Percentiles rank a stretch among this genome's conserved stretches.
Evolutionary conservation across 30 jellyfish, hydroid and myxozoan genomes (phyloP).

Genomic region (Aurelia aurita): DNA sequence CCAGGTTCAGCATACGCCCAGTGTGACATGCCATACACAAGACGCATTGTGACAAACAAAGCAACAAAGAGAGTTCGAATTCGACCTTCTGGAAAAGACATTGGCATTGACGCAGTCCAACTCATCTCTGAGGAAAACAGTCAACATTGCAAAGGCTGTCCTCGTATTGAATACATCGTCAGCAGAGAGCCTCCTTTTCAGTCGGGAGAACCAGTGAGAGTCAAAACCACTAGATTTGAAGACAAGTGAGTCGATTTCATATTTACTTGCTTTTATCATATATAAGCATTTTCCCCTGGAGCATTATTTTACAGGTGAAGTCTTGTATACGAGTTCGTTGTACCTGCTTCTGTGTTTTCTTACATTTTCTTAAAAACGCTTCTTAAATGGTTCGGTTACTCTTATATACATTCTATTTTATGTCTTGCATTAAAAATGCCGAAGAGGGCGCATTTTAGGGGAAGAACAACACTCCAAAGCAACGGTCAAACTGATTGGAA

Average conservation of each 20-base stretch:
- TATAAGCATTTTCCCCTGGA: too few species aligned
- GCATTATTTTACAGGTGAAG: too few species aligned
- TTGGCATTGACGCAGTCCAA: slow-evolving; percentile 94
- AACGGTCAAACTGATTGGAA: too few species aligned
- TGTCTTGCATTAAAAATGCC: too few species aligned
- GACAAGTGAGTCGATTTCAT: slow-evolving; percentile 55
- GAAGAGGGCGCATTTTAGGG: too few species aligned
- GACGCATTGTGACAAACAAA: slow-evolving; percentile 49
- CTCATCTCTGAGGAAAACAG: slow-evolving; percentile 73
- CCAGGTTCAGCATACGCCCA: slow-evolving; percentile 83
- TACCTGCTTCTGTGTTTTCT: too few species aligned
- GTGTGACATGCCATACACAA: slow-evolving; percentile 88
- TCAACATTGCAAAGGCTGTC: slow-evolving; percentile 71
- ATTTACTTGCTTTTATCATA: too few species aligned
- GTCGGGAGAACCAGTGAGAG: slow-evolving; percentile 28
- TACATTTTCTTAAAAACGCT: too few species aligned
- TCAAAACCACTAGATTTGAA: slow-evolving; percentile 4
- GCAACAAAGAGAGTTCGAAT: slow-evolving; percentile 58
- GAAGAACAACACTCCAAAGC: too few species aligned
- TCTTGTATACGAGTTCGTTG: too few species aligned
- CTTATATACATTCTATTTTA: too few species aligned
- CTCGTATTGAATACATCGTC: slow-evolving; percentile 70
- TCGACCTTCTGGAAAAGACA: slow-evolving; percentile 9
- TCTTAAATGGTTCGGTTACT: too few species aligned
- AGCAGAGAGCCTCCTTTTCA: slow-evolving; percentile 83